Percentiles rank a stretch among this genome's conserved stretches.
Conservation (phyloP, 2,888 invertebrate genomes). For the Dolichopus griseipennis region DNA sequence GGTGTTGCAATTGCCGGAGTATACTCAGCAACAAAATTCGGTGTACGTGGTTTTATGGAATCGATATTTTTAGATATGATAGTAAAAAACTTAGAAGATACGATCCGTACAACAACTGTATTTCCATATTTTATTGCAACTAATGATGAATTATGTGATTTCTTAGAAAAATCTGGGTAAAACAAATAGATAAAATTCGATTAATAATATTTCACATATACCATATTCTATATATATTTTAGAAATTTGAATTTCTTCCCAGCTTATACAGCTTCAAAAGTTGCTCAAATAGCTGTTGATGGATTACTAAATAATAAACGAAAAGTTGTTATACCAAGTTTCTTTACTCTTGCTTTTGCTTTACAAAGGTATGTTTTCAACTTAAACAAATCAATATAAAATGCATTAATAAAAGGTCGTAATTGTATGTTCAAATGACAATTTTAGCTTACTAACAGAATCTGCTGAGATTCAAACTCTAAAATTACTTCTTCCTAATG, state of each 20-base stretch:
- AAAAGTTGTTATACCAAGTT: slow-evolving; percentile 28
- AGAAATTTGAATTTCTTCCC: background rate
- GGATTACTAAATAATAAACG: slow-evolving; percentile 28
- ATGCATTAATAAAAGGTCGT: no score
- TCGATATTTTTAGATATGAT: slow-evolving; percentile 39
- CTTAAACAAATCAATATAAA: background rate
- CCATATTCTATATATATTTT: background rate
- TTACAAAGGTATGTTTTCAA: background rate
- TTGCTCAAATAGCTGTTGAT: slow-evolving; percentile 25
- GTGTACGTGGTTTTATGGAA: slow-evolving; percentile 43
- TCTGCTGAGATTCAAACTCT: background rate
- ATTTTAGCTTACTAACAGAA: background rate
- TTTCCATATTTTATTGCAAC: slow-evolving; percentile 44
- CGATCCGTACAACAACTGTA: slow-evolving; percentile 37
- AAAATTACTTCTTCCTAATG: background rate
- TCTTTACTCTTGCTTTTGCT: slow-evolving; percentile 10
- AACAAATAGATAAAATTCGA: slow-evolving; percentile 20
- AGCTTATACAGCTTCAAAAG: slow-evolving; percentile 10
- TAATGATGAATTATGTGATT: slow-evolving; percentile 37
- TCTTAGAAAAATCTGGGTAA: slow-evolving; percentile 38
- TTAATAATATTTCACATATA: background rate
- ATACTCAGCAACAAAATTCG: slow-evolving; percentile 45
- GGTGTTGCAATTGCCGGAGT: slow-evolving; percentile 24
- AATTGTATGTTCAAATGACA: background rate
- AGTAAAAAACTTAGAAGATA: slow-evolving; percentile 36